A percentile compares a stretch with the other conserved stretches of the same genome.
Evolutionary conservation across 1,140 invertebrate genomes (phyloP).

Genomic region (Prorops nasuta): DNA sequence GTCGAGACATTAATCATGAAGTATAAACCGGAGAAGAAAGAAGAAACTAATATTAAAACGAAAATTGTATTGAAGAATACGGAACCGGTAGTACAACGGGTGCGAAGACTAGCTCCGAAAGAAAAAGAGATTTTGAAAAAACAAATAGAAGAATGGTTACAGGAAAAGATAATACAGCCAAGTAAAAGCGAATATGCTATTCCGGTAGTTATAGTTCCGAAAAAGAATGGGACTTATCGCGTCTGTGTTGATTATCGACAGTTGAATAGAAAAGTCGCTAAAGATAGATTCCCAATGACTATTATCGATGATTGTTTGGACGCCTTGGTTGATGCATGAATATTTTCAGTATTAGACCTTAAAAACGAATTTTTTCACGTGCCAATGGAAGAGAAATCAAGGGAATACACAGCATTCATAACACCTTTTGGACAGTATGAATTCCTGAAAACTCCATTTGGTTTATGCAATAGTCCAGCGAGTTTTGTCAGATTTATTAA

Average conservation of each 20-base stretch:
- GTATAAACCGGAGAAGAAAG: conserved; percentile 1
- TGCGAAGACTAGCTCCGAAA: not conserved
- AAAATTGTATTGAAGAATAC: conserved; percentile 11
- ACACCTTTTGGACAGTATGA: too few relatives aligned
- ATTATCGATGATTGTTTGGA: conserved; percentile 9
- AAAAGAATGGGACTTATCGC: not conserved
- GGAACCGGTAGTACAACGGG: not conserved
- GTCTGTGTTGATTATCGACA: conserved; percentile 6
- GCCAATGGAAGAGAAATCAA: not conserved
- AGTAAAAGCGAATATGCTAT: conserved; percentile 4
- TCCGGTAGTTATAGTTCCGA: conserved; percentile 9
- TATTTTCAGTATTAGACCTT: too few relatives aligned
- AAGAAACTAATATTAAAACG: conserved; percentile 11
- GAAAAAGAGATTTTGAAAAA: not conserved
- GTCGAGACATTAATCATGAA: conserved; percentile 7
- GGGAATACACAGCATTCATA: too few relatives aligned
- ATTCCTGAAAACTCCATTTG: too few relatives aligned
- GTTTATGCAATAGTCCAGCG: too few relatives aligned
- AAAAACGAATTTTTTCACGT: conserved; percentile 13
- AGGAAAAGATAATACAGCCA: not conserved
- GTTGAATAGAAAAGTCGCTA: not conserved
- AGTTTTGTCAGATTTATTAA: too few relatives aligned
- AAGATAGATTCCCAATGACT: too few relatives aligned
- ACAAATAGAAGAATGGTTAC: conserved; percentile 6
- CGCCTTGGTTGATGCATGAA: not conserved